Base-by-base conservation (phyloP, 2,888 invertebrate genomes). In the Mimumesa dahlbomi region DNA sequence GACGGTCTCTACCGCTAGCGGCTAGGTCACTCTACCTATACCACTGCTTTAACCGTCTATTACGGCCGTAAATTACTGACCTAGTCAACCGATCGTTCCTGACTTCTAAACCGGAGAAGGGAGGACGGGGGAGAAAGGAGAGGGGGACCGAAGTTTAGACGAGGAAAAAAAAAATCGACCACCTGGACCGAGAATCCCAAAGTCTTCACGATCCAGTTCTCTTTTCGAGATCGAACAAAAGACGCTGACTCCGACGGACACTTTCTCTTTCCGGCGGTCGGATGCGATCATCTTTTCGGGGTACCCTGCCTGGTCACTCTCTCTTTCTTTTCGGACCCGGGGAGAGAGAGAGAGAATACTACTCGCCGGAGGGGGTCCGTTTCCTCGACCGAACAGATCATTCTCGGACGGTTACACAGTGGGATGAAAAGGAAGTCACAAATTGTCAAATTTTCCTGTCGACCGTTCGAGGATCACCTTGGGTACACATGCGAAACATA, bases 21-120 rank as follows among this genome's bases (percentile, higher is more conserved):
- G 87, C 86, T 87, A 88, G 87, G 88, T 88, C 87, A 84, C 82
- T 81, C 77, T 62, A 22, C 64, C 61, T 45, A 76, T 63, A 67
- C 62, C 65, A 40, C 58, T 67, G 67, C 53, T 36, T 52, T 73
- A 58, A 50, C n/a, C 63, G 57, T 58, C 64, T 64, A 70, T 58
- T 65, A 49, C 78, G 53, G 72, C 77, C 81, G 81, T 82, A 84
- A 86, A 85, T 86, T 85, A 85, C 87, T 88, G 87, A 88, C 88
- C 87, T 78, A 86, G 82, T 87, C 85, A 86, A 87, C 82, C 50
- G 45, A 52, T 58, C 53, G 43, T 53, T n/a, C 46, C 45, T 11
- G 45, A 46, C 68, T 63, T 31, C 13, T 36, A 43, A 49, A 13
- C 21, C 29, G 16, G 22, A 18, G n/a, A 52, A 9, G 3, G 7